phyloP scores from a whole-genome alignment of 2,888 invertebrate species.

The Dryocosmus kuriphilus region DNA sequence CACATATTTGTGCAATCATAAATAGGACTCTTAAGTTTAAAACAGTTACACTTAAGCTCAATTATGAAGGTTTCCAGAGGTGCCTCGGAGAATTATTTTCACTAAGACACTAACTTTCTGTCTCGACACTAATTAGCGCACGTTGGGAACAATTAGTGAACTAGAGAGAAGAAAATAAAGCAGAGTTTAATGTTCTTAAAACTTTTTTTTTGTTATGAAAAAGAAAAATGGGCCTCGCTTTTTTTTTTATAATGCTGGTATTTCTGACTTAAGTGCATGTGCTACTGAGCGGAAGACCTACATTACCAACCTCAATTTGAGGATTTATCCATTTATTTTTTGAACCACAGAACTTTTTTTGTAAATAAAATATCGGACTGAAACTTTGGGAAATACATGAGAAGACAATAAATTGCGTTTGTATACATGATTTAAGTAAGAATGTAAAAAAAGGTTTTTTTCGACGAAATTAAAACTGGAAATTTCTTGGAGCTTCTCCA shows the following conservation, averaged over 20 bases:
- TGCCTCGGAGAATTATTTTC: constrained; percentile 9
- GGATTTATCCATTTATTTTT: too few relatives aligned
- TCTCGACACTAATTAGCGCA: constrained; percentile 27
- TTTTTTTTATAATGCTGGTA: not conserved
- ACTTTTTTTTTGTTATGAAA: not conserved
- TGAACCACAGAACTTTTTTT: too few relatives aligned
- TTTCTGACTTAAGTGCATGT: not conserved
- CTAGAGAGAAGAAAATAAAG: constrained; percentile 2
- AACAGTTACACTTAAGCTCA: not conserved
- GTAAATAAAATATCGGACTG: too few relatives aligned
- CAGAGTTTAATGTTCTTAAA: not conserved
- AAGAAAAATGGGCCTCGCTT: not conserved
- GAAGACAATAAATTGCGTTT: too few relatives aligned
- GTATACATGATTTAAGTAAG: too few relatives aligned
- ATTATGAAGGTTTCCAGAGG: constrained; percentile 22
- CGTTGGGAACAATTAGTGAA: constrained; percentile 28
- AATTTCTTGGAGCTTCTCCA: too few relatives aligned
- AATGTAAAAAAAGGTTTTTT: too few relatives aligned
- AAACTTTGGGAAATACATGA: too few relatives aligned
- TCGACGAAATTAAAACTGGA: too few relatives aligned
- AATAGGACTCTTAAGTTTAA: constrained; percentile 8
- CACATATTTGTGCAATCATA: not conserved
- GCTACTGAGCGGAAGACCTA: too few relatives aligned
- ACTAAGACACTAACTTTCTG: constrained; percentile 28
- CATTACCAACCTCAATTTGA: too few relatives aligned